Base-by-base conservation (phyloP, 2,113 vertebrate species). In the Aegotheles bennettii region DNA sequence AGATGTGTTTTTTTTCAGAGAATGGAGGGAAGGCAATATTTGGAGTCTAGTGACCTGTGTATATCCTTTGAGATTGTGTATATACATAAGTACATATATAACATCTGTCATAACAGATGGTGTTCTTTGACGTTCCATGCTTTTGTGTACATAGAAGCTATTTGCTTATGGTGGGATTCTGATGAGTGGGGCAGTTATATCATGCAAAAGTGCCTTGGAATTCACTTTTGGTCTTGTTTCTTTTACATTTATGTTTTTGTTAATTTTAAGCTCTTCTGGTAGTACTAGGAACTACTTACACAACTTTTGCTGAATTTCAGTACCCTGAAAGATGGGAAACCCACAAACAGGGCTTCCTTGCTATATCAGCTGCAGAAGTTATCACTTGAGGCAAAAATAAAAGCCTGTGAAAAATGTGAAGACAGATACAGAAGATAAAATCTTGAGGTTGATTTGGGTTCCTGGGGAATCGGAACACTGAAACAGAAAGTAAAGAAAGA, bases 1-100 rank as follows among this genome's bases (percentile, higher is more conserved):
- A 48, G 1, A 0, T 53, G 13, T 38, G 7, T 1, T 0, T 36
- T 0, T 36, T 82, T 75, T 31, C 6, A 36, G 2, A 28, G 16
- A 68, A 45, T 19, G 7, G 16, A 75, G 78, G 29, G 5, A 69
- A 81, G 7, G 3, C 2, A 54, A 14, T 35, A 57, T 74, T 60
- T 73, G 10, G 10, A 76, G 3, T 26, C 45, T 42, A 29, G 11
- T 47, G 28, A 29, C 13, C 16, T 79, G 13, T 21, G 7, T 23
- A 6, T 56, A 56, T 47, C 4, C 10, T 70, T 45, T 74, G 60
- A 82, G 23, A 25, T 11, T 68, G 4, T 79, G 9, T 43, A 40
- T 57, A 31, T 24, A 6, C 10, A 28, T 65, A 50, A 60, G 4
- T 57, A 69, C 5, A 5, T 6, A 16, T 6, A 24, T 38, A 48